These are phyloP conservation scores for Rhopalosiphum padi DNA, from an alignment of 1,140 invertebrate genomes.

Conservation along the genomic window DNA sequence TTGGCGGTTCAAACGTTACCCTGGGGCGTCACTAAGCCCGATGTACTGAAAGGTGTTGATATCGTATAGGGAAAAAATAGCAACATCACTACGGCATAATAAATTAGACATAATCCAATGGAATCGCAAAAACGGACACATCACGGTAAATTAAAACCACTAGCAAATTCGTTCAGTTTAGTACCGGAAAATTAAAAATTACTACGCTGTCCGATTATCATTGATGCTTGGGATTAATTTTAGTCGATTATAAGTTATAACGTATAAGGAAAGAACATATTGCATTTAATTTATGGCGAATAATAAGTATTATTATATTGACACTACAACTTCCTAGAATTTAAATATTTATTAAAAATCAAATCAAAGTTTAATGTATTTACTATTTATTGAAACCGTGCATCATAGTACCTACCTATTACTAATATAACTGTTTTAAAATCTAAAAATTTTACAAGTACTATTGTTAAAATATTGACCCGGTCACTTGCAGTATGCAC, in stretches of 20 bases:
- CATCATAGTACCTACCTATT: neutral
- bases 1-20: conserved; percentile 54
- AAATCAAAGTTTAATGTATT: neutral
- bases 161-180: neutral
- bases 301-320: neutral
- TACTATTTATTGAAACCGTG: neutral
- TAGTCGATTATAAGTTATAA: neutral
- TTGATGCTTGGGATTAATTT: neutral
- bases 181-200: neutral
- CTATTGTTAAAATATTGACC: neutral
- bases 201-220: neutral
- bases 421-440: neutral
- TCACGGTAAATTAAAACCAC: conserved; percentile 9
- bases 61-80: conserved; percentile 32
- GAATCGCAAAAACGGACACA: neutral
- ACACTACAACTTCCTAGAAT: neutral
- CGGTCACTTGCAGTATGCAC: neutral
- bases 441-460: neutral
- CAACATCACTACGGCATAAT: conserved; percentile 41
- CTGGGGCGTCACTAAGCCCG: conserved; percentile 48
- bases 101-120: conserved; percentile 51
- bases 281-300: neutral
- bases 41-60: conserved; percentile 49
- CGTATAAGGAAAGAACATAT: neutral
- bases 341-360: neutral